Percentiles rank a stretch among this genome's conserved stretches.
Evolutionary conservation across 1,140 invertebrate genomes (phyloP).

Genomic region (Leptoteleia sp.): DNA sequence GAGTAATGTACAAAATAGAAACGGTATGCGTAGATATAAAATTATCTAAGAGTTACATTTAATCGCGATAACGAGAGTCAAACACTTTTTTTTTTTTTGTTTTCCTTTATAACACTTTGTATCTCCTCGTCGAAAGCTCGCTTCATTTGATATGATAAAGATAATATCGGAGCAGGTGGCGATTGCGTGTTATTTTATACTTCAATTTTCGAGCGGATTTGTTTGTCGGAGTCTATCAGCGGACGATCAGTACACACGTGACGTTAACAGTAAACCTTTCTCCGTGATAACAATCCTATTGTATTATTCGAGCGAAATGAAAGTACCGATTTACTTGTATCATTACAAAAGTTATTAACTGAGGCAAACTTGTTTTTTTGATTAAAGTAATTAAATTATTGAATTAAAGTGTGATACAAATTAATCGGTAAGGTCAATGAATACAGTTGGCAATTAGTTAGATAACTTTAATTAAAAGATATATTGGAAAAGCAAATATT

Average conservation of each 20-base stretch:
- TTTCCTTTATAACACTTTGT: conserved; percentile 47
- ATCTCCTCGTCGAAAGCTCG: conserved; percentile 48
- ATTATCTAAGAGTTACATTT: conserved; percentile 36
- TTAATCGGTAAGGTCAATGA: no score
- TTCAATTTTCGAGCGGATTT: conserved; percentile 12
- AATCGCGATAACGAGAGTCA: conserved; percentile 33
- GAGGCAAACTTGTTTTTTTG: no score
- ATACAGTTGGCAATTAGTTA: no score
- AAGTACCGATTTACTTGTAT: no score
- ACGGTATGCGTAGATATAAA: conserved; percentile 28
- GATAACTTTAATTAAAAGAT: no score
- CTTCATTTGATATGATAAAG: conserved; percentile 40
- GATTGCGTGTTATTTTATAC: conserved; percentile 8
- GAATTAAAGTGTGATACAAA: no score
- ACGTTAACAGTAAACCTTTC: conserved; percentile 10
- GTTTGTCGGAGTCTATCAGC: conserved; percentile 14
- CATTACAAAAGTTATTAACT: no score
- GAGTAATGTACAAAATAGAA: conserved; percentile 28
- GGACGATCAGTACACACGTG: conserved; percentile 4
- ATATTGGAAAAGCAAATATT: no score
- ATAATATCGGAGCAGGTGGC: conserved; percentile 26
- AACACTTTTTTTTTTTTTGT: conserved; percentile 16
- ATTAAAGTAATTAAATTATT: no score
- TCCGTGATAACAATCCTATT: no score
- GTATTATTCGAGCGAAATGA: no score